These are phyloP conservation scores for Ophiodon elongatus DNA, from an alignment of 2,113 vertebrate species.

Conservation along the genomic window DNA sequence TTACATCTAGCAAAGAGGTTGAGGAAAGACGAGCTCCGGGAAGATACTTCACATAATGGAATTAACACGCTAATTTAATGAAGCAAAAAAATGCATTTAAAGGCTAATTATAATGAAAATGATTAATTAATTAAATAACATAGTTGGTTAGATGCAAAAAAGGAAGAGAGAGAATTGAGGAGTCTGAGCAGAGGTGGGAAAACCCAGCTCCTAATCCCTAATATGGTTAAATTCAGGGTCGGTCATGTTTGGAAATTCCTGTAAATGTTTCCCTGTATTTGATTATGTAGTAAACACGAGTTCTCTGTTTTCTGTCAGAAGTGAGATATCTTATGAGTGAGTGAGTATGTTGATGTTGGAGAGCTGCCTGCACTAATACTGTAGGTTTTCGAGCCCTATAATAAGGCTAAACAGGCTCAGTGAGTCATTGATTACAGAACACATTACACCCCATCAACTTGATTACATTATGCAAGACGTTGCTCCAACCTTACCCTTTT, in stretches of 20 bases:
- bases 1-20: conserved; percentile 36
- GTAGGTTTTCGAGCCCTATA: conserved; percentile 65
- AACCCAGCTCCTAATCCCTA: conserved; percentile 22
- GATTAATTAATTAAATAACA: background rate
- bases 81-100: background rate
- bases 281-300: conserved; percentile 55
- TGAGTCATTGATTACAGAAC: conserved; percentile 75
- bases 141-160: background rate
- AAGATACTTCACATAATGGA: conserved; percentile 2
- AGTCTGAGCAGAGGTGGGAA: background rate
- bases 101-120: conserved; percentile 8
- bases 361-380: conserved; percentile 71
- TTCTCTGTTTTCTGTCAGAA: conserved; percentile 54
- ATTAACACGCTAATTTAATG: conserved; percentile 11
- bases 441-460: conserved; percentile 72
- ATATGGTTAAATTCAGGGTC: conserved; percentile 26
- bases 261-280: conserved; percentile 34
- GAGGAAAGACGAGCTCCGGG: background rate
- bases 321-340: conserved; percentile 65
- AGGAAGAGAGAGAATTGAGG: background rate
- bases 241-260: conserved; percentile 42
- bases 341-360: conserved; percentile 72
- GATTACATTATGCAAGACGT: conserved; percentile 74
- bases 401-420: conserved; percentile 71
- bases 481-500: conserved; percentile 44